Conservation (phyloP, 2,888 invertebrate species). For the Eristalis tenax region DNA sequence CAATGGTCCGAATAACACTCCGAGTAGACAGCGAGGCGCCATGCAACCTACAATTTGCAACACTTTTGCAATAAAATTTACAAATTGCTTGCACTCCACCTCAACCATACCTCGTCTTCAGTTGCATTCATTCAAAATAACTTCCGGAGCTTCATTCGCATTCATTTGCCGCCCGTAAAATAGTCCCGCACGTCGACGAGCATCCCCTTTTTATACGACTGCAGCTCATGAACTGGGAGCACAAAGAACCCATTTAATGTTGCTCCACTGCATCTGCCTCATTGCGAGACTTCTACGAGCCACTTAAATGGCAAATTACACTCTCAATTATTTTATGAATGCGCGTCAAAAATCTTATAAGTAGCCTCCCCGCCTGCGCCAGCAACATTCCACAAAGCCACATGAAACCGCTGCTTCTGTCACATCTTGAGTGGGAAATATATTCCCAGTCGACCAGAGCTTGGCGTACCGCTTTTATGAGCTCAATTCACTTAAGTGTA, state of each 20-base stretch:
- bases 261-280: background rate
- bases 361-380: background rate
- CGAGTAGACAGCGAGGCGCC: background rate
- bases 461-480: background rate
- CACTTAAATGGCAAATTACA: slow-evolving; percentile 6
- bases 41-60: background rate
- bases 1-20: too few relatives aligned
- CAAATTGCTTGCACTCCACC: background rate
- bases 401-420: background rate
- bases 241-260: background rate
- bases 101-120: background rate
- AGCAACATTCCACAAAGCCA: slow-evolving; percentile 14
- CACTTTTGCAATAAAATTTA: background rate
- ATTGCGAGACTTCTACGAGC: background rate
- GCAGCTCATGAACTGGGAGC: background rate
- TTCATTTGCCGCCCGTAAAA: background rate
- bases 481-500: slow-evolving; percentile 33
- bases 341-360: slow-evolving; percentile 7
- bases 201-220: background rate
- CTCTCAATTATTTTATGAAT: slow-evolving; percentile 15
- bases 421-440: background rate
- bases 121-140: background rate
- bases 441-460: background rate
- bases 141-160: background rate
- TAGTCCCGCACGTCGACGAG: background rate